Base-by-base conservation (phyloP, 92 coral and sea anemone species). In the Hydrozoanthus gracilis region DNA sequence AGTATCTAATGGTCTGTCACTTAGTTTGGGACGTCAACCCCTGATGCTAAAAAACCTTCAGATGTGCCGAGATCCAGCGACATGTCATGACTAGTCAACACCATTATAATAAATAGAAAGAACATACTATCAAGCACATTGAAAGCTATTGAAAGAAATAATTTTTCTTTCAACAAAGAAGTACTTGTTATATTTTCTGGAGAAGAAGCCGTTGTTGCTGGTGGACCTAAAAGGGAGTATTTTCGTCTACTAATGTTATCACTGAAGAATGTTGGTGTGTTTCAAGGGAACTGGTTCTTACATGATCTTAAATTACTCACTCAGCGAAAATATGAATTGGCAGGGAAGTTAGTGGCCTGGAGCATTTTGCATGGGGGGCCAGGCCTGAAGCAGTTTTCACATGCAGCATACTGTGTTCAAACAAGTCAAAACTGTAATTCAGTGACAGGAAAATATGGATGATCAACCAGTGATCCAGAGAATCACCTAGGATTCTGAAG, bases 131-230 rank as follows among this genome's bases (percentile, higher is more conserved):
- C 74, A 67, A 70, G 86, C 18, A 84, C 91, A 16, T 84, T 87
- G 49, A 84, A 82, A 85, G 95, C 93, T 4, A 87, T 84, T 48
- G 82, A 73, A 70, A 84, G 95, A 76, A 92, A 68, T 39, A 75
- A 45, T 5, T 90, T 92, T 86, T 82, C 88, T 18, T 88, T 90
- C 77, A 51, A 71, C 15, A 88, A 80, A 79, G 91, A 85, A 4
- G 71, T 90, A 55, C 8, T 35, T 73, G 88, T 90, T 44, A 44
- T 77, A 15, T 90, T 90, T 71, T 47, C 93, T 27, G 96, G 96
- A 1, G 93, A 93, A 62, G 87, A 88, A 15, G 96, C 87, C 54
- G 93, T 87, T 51, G 96, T 88, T 76, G 89, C 71, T 8, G 93
- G 92, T 48, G 96, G 94, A 39, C 94, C 94, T 48, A 71, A 79